These are phyloP conservation scores for Stenurella melanura DNA, from an alignment of 2,888 invertebrate genomes.

Conservation along the genomic window DNA sequence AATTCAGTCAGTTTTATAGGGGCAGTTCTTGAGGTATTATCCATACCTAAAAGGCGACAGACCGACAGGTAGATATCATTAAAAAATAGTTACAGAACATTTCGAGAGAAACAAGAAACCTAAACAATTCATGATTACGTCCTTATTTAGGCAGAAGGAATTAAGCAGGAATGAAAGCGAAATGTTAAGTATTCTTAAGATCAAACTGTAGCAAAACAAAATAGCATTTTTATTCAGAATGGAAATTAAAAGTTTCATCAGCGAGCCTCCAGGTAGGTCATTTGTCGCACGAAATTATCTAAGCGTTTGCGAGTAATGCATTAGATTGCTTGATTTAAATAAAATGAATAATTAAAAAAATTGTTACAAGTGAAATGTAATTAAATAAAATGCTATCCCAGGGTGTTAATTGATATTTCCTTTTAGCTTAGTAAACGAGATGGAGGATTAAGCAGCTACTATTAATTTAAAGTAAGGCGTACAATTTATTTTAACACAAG, in stretches of 20 bases:
- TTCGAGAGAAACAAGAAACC: no score
- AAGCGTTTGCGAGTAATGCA: not conserved
- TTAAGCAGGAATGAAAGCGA: no score
- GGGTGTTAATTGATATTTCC: slow-evolving; percentile 38
- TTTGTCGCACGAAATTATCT: not conserved
- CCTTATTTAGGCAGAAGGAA: no score
- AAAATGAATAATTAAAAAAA: slow-evolving; percentile 20
- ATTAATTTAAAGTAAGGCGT: slow-evolving; percentile 15
- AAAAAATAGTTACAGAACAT: no score
- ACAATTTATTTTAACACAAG: slow-evolving; percentile 31
- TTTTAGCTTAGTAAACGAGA: slow-evolving; percentile 20
- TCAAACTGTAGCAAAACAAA: no score
- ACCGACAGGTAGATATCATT: no score
- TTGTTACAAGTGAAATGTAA: slow-evolving; percentile 18
- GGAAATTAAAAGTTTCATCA: not conserved
- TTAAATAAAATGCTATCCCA: slow-evolving; percentile 20
- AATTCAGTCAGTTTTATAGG: no score
- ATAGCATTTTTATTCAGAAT: no score
- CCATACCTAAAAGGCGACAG: no score
- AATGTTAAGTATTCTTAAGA: no score
- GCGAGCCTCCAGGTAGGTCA: not conserved
- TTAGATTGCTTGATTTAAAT: slow-evolving; percentile 3
- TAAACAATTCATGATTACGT: no score
- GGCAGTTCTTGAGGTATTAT: no score
- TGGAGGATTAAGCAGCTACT: slow-evolving; percentile 22